phyloP scores from a whole-genome alignment of 2,797 vertebrate genomes.

The Diglossa cyanea region DNA sequence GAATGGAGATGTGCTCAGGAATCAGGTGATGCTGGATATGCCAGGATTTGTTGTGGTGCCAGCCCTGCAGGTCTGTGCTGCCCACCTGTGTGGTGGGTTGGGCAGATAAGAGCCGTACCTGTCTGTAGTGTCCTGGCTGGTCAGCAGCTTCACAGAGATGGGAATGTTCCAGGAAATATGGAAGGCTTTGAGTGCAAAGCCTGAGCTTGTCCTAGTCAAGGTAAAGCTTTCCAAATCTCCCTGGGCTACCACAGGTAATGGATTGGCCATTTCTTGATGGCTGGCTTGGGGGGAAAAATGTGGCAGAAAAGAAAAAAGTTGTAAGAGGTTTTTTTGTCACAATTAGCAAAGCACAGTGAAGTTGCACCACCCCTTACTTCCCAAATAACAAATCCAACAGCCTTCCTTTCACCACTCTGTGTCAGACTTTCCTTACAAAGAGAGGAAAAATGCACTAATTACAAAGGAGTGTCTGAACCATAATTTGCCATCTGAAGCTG shows the following conservation, averaged over 20 bases:
- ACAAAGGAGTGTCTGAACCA: not conserved
- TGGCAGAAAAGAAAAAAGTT: not conserved
- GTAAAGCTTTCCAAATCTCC: conserved; percentile 55
- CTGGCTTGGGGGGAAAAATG: not conserved
- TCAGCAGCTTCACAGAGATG: conserved; percentile 56
- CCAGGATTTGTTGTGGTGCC: not conserved
- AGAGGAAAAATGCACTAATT: not conserved
- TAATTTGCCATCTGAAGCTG: not conserved
- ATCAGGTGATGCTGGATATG: not conserved
- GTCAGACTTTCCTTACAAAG: not conserved
- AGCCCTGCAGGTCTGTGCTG: not conserved
- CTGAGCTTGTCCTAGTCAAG: not conserved
- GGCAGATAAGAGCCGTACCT: not conserved
- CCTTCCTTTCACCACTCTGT: not conserved
- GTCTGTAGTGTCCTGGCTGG: not conserved
- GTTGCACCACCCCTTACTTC: not conserved
- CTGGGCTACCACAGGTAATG: conserved; percentile 27
- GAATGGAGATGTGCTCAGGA: not conserved
- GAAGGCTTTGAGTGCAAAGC: conserved; percentile 60
- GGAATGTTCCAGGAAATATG: conserved; percentile 9
- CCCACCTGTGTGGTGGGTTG: fast-evolving
- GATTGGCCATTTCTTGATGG: conserved; percentile 29
- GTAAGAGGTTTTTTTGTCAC: not conserved
- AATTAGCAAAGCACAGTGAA: not conserved
- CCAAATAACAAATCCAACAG: not conserved